phyloP scores from a whole-genome alignment of 1,140 invertebrate genomes.

The Drosophila lowei region DNA sequence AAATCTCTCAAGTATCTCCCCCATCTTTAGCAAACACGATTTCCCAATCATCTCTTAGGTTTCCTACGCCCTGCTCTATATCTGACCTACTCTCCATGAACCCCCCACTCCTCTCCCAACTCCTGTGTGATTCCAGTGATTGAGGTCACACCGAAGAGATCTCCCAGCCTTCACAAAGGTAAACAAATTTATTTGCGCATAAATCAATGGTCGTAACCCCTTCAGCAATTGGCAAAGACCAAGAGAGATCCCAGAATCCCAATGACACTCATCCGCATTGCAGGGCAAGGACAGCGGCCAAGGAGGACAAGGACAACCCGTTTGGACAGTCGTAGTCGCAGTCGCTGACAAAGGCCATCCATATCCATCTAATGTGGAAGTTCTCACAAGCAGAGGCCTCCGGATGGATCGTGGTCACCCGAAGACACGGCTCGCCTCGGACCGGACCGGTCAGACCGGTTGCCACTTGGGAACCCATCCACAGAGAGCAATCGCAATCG shows the following conservation, averaged over 20 bases:
- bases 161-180: constrained; percentile 20
- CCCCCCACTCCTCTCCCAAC: background rate
- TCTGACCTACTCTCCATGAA: too few species aligned
- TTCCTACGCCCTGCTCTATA: too few species aligned
- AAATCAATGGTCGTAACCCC: constrained; percentile 60
- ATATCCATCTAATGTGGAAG: constrained; percentile 61
- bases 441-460: constrained; percentile 82
- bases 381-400: constrained; percentile 54
- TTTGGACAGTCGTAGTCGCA: constrained; percentile 53
- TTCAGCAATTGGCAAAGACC: constrained; percentile 34
- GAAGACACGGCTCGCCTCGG: constrained; percentile 49
- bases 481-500: constrained; percentile 44
- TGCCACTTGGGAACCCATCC: constrained; percentile 36
- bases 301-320: constrained; percentile 46
- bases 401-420: constrained; percentile 58
- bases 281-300: constrained; percentile 5
- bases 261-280: constrained; percentile 23
- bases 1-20: too few species aligned
- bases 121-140: constrained; percentile 2
- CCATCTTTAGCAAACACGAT: too few species aligned
- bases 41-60: too few species aligned
- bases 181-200: constrained; percentile 63
- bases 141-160: constrained; percentile 31
- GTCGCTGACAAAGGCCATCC: constrained; percentile 63
- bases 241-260: constrained; percentile 14